phyloP scores from a whole-genome alignment of 64 coral and sea anemone genomes.

The Anthopleura sola region DNA sequence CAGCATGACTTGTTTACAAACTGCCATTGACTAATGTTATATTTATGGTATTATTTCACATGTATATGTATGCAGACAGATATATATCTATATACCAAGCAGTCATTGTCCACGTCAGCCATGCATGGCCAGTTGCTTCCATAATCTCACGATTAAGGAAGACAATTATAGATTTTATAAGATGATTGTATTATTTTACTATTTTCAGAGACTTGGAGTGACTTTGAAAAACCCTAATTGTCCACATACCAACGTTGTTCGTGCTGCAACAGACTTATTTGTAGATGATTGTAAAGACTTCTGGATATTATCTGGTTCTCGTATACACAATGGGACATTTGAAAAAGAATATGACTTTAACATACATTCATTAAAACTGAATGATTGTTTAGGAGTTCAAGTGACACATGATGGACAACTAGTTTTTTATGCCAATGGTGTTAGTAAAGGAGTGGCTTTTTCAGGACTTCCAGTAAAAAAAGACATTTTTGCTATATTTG shows the following conservation, averaged over 20 bases:
- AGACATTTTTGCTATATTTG: slow-evolving; percentile 87
- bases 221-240: slow-evolving; percentile 88
- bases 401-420: slow-evolving; percentile 72
- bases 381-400: slow-evolving; percentile 80
- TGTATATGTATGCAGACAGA: no score
- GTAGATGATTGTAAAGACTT: slow-evolving; percentile 74
- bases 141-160: no score
- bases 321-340: slow-evolving; percentile 87
- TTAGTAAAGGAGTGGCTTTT: slow-evolving; percentile 74
- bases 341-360: slow-evolving; percentile 94
- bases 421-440: slow-evolving; percentile 82
- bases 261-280: slow-evolving; percentile 94
- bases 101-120: no score
- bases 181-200: background rate
- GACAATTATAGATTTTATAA: background rate
- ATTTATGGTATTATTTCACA: no score
- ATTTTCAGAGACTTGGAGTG: slow-evolving; percentile 89
- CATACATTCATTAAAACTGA: slow-evolving; percentile 79
- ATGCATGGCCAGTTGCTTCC: no score
- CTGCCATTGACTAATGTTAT: no score
- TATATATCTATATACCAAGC: no score
- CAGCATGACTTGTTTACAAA: no score
- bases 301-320: slow-evolving; percentile 89
- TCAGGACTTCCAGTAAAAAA: slow-evolving; percentile 79
- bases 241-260: slow-evolving; percentile 59